Percentiles rank a stretch among this genome's conserved stretches.
Conservation (phyloP, 2,113 vertebrate genomes). For the Pachyramphus minor region DNA sequence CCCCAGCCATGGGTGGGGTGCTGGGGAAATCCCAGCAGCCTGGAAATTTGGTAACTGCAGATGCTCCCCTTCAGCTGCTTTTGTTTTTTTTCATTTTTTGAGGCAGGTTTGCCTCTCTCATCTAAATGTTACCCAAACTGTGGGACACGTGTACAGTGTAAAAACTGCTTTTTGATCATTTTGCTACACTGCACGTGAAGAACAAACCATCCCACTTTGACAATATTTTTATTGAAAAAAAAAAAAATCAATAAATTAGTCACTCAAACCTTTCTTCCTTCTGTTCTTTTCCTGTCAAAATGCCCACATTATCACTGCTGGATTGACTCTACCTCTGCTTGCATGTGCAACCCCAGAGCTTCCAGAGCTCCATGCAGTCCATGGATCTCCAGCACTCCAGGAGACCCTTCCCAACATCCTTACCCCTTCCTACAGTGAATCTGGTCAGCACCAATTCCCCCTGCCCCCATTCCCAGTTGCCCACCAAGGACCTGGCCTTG, state of each 20-base stretch:
- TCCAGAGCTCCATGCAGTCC: neutral
- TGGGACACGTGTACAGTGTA: neutral
- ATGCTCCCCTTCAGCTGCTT: conserved; percentile 43
- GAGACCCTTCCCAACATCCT: neutral
- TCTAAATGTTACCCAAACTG: neutral
- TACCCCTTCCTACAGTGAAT: neutral
- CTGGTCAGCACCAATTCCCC: neutral
- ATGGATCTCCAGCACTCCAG: neutral
- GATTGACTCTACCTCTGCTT: neutral
- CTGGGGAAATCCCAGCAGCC: conserved; percentile 55
- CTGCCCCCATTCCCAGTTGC: neutral
- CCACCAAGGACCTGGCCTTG: neutral
- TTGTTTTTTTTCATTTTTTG: neutral
- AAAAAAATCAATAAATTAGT: neutral
- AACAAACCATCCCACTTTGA: neutral
- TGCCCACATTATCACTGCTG: neutral
- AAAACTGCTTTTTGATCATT: neutral
- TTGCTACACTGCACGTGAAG: neutral
- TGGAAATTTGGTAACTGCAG: conserved; percentile 43
- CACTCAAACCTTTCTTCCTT: neutral
- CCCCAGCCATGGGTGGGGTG: neutral
- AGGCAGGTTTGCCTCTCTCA: neutral
- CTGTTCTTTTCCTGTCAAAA: neutral
- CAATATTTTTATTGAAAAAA: neutral
- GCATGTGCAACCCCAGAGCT: neutral